Evolutionary conservation across 2,888 invertebrate genomes (phyloP), one percentile per base, ranked within the genome.

Genomic region (Hydrotaea cyrtoneurina): DNA sequence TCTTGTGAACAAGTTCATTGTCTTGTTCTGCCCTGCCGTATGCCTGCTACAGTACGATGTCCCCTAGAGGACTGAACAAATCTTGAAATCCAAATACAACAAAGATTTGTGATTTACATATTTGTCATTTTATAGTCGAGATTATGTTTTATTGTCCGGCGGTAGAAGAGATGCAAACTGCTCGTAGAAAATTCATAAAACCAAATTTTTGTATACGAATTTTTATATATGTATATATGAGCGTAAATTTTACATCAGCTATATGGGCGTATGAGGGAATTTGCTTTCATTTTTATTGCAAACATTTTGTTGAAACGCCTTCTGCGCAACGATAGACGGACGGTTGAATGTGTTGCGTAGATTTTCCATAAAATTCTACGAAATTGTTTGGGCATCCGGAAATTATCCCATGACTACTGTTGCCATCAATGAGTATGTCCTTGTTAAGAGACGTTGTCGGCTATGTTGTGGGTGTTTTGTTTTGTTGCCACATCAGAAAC

Each of bases 61-160:
- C 31, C 39, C 39, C 11, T 13, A 10, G 10, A 39, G 13, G 39
- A 4, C 3, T 8, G 10, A 39, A 10, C 39, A 39, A 39, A 13
- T 39, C 4, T 13, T 23, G n/a, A 4, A 50, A 2, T 7, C n/a
- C 13, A 50, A 50, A 50, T 50, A 31, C 31, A 15, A 43, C 10
- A 43, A 43, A 50, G 50, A 50, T 50, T 39, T 46, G 19, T 23
- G 17, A 69, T 69, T 69, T 69, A 69, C 43, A 69, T 69, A 69
- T 69, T 69, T 69, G 15, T 46, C 46, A 46, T 46, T 69, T 69
- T 46, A 46, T 69, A 23, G 17, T 15, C 46, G n/a, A 46, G 69
- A 69, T 69, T 21, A 69, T 43, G 46, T 69, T 69, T 69, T 69
- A 69, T 69, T 69, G 21, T 7, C 21, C 26, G 59, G 19, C 10